Evolutionary conservation across 2,888 invertebrate genomes (phyloP).

Genomic region (Dynastes maya): DNA sequence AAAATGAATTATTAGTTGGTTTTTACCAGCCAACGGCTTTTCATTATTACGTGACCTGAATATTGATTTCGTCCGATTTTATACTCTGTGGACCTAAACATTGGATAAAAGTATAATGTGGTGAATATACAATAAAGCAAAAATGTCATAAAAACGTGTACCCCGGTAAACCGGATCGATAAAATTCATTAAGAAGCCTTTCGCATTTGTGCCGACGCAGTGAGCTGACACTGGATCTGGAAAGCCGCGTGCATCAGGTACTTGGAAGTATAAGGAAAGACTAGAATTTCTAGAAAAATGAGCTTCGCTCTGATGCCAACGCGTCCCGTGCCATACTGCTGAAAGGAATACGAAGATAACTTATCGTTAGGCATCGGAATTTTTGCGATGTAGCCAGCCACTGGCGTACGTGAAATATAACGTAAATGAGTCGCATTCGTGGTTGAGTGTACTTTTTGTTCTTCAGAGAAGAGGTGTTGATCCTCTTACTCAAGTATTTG

Average conservation of each 20-base stretch:
- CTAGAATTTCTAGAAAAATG: constrained; percentile 14
- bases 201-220: constrained; percentile 31
- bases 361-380: no score
- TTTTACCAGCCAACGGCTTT: constrained; percentile 1
- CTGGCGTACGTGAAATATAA: no score
- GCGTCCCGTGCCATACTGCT: no score
- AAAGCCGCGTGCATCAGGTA: not conserved
- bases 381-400: no score
- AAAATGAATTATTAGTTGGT: no score
- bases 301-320: not conserved
- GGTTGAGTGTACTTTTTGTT: no score
- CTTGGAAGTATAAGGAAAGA: constrained; percentile 19
- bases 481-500: no score
- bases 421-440: no score
- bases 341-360: no score
- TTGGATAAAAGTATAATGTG: constrained; percentile 26
- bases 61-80: constrained; percentile 24
- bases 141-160: constrained; percentile 34
- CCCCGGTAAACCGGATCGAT: constrained; percentile 33
- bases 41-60: constrained; percentile 37
- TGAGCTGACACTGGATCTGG: not conserved
- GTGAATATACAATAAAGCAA: constrained; percentile 43
- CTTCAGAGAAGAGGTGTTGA: no score
- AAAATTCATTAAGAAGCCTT: constrained; percentile 38
- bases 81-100: not conserved